Evolutionary conservation across 2,888 invertebrate genomes (phyloP).

Genomic region (Ectropis crepuscularia): DNA sequence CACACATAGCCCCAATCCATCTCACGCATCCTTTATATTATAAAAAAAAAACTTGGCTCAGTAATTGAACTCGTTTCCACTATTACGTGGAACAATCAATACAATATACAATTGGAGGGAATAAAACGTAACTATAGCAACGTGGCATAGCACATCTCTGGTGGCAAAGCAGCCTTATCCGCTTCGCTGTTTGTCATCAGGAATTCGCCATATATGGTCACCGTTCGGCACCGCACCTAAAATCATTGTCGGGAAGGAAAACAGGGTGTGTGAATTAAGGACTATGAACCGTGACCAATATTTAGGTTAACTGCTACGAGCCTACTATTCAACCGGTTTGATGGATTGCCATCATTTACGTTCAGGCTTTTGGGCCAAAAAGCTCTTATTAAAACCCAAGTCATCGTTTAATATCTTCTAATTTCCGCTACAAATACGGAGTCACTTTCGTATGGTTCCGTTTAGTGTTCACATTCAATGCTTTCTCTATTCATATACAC

Average conservation of each 20-base stretch:
- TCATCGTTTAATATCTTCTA: slow-evolving; percentile 32
- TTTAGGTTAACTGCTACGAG: slow-evolving; percentile 45
- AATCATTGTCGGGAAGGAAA: slow-evolving; percentile 41
- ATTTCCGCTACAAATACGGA: slow-evolving; percentile 45
- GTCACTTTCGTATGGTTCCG: slow-evolving; percentile 66
- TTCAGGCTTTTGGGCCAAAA: slow-evolving; percentile 14
- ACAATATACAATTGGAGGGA: too few relatives aligned
- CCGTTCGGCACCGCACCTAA: slow-evolving; percentile 52
- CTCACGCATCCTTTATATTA: too few relatives aligned
- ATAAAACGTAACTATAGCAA: too few relatives aligned
- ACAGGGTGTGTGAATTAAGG: slow-evolving; percentile 62
- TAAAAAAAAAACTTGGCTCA: too few relatives aligned
- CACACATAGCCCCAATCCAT: too few relatives aligned
- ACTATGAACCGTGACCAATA: slow-evolving; percentile 64
- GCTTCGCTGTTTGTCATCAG: slow-evolving; percentile 60
- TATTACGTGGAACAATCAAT: too few relatives aligned
- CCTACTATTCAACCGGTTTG: slow-evolving; percentile 2
- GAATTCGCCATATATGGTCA: slow-evolving; percentile 78
- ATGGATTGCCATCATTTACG: slow-evolving; percentile 27
- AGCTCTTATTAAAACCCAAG: slow-evolving; percentile 32
- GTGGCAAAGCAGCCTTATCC: slow-evolving; percentile 48
- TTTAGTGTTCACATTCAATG: slow-evolving; percentile 55
- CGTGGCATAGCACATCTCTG: too few relatives aligned
- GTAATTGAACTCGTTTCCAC: too few relatives aligned
- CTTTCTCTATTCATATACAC: slow-evolving; percentile 81